Conservation (phyloP, 2,797 vertebrate genomes). For the Triplophysa bombifrons region DNA sequence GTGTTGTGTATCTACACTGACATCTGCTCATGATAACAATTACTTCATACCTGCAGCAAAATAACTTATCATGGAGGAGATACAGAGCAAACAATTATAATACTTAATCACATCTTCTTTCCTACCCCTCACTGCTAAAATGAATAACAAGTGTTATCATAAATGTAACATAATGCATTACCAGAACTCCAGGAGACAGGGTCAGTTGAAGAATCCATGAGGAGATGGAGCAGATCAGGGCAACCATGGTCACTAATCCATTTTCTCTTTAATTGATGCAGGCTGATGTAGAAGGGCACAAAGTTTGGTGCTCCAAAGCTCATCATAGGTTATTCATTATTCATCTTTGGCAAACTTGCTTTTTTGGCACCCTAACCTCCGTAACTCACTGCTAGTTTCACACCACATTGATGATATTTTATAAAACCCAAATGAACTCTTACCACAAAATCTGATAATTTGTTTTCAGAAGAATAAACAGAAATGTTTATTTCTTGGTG, state of each 20-base stretch:
- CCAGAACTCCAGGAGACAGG: slow-evolving; percentile 17
- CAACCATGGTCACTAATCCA: slow-evolving; percentile 22
- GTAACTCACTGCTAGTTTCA: no score
- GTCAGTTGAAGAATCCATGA: neutral
- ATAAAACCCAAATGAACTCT: no score
- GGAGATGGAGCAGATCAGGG: slow-evolving; percentile 38
- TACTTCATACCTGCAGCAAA: slow-evolving; percentile 33
- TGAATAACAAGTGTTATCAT: slow-evolving; percentile 23
- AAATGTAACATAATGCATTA: slow-evolving; percentile 35
- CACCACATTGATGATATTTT: no score
- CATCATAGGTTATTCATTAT: slow-evolving; percentile 61
- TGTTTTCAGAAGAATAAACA: no score
- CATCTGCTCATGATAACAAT: slow-evolving; percentile 53
- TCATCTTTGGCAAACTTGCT: slow-evolving; percentile 47
- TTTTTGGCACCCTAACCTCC: slow-evolving; percentile 24
- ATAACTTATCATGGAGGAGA: slow-evolving; percentile 27
- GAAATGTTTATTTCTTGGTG: no score
- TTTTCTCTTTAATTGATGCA: slow-evolving; percentile 44
- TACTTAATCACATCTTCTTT: neutral
- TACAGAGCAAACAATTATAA: neutral
- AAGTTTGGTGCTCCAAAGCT: slow-evolving; percentile 55
- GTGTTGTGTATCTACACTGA: slow-evolving; percentile 45
- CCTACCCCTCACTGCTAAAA: neutral
- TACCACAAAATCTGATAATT: no score
- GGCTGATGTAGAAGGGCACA: slow-evolving; percentile 20